Evolutionary conservation across 2,888 invertebrate genomes (phyloP).

Genomic region (Sphinx pinastri): DNA sequence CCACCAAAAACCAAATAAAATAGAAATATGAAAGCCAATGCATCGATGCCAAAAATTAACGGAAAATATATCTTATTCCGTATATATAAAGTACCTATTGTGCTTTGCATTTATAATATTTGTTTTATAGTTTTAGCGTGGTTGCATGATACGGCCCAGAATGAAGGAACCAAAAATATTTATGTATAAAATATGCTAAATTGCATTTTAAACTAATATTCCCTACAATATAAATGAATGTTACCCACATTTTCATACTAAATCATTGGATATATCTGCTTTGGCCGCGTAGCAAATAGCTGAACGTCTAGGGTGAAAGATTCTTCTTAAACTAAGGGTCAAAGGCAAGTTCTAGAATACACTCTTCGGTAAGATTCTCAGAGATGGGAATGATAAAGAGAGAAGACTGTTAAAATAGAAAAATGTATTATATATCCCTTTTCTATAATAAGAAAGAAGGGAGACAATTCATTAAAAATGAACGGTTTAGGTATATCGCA

Average conservation of each 20-base stretch:
- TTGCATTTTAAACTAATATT: slow-evolving; percentile 3
- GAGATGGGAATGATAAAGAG: slow-evolving; percentile 11
- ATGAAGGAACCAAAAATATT: not conserved
- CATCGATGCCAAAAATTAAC: slow-evolving; percentile 4
- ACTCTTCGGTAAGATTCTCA: slow-evolving; percentile 22
- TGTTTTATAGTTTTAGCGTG: slow-evolving; percentile 21
- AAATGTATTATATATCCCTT: slow-evolving; percentile 14
- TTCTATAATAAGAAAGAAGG: slow-evolving; percentile 12
- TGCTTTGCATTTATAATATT: slow-evolving; percentile 25
- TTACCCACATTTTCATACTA: not conserved
- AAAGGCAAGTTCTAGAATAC: slow-evolving; percentile 6
- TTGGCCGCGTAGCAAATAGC: not conserved
- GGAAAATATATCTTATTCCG: slow-evolving; percentile 4
- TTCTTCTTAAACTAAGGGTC: not conserved
- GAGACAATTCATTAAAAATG: slow-evolving; percentile 12
- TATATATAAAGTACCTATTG: slow-evolving; percentile 18
- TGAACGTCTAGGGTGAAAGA: not conserved
- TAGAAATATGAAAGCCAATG: not conserved
- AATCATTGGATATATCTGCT: not conserved
- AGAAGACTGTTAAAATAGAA: slow-evolving; percentile 22
- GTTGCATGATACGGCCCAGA: not conserved
- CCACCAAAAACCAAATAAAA: not conserved
- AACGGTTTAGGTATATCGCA: slow-evolving; percentile 1
- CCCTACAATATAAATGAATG: not conserved
- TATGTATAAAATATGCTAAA: not conserved